Base-by-base conservation (phyloP, 2,113 vertebrate genomes). In the Dromas ardeola region DNA sequence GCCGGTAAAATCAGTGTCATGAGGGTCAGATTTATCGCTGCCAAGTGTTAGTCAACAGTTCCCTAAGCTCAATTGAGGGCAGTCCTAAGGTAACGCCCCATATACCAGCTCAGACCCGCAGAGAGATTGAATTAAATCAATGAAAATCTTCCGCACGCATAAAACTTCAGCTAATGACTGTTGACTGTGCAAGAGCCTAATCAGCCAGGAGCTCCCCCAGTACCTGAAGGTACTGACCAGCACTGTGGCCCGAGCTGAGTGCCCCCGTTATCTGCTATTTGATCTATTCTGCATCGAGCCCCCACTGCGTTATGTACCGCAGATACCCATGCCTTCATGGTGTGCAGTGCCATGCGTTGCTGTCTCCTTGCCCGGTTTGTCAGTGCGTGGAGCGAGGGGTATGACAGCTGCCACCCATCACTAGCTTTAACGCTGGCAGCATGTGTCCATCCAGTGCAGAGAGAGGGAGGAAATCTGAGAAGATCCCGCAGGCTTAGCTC, bases 251-350 rank as follows among this genome's bases (percentile, higher is more conserved):
- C 25, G 58, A 77, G 63, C 47, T 55, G 49, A 20, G 18, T 53
- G 15, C 49, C 50, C 32, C 38, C 0, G 0, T 50, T 45, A 25
- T 1, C 13, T 2, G 3, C 15, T 27, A 8, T 52, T 56, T 19
- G 26, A 53, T 17, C 19, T 50, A 15, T 56, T 42, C 69, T 47
- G 49, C 30, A 26, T 15, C 1, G 0, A 87, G 49, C 40, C 14
- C 11, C 5, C n/a, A 40, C 23, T 0, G 0, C 34, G 9, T 34
- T 22, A 47, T 0, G 4, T 34, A 27, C n/a, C 1, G 1, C 43
- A 81, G 73, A 15, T 14, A 16, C 12, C 26, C 6, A 4, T 13
- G 6, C 38, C 36, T 62, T 71, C 10, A 5, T 1, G 6, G 50
- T 15, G 32, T 1, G 13, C 43, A 30, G 45, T 26, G 55, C 47